Evolutionary conservation across 2,797 vertebrate genomes (phyloP).

Genomic region (Chlorospingus semifuscus): DNA sequence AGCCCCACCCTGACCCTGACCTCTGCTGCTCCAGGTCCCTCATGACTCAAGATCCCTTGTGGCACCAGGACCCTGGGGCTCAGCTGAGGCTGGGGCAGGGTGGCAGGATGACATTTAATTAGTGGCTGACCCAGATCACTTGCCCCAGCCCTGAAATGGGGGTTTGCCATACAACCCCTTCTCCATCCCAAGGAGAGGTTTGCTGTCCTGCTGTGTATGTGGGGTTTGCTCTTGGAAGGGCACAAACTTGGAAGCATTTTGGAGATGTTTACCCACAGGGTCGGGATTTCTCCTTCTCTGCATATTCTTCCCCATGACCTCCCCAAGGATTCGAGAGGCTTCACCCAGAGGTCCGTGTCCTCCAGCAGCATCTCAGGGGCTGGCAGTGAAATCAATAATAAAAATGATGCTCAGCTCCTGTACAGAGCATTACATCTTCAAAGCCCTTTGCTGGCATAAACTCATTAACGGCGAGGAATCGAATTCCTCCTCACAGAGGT

Average conservation of each 20-base stretch:
- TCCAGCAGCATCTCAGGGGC: background rate
- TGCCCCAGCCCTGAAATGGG: background rate
- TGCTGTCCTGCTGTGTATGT: rapidly evolving
- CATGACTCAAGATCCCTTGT: rapidly evolving
- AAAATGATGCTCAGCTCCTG: background rate
- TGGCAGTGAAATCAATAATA: conserved; percentile 1
- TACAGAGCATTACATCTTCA: background rate
- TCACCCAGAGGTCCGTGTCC: background rate
- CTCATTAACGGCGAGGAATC: background rate
- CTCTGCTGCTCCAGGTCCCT: background rate
- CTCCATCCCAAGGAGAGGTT: background rate
- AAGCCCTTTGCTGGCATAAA: conserved; percentile 2
- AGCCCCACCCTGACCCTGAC: background rate
- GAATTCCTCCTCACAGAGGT: conserved; percentile 6
- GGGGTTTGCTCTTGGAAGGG: background rate
- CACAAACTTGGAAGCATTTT: background rate
- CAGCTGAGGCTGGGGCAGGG: background rate
- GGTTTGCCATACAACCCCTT: background rate
- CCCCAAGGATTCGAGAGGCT: background rate
- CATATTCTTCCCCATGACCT: background rate
- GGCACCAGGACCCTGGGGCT: rapidly evolving
- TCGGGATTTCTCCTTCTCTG: background rate
- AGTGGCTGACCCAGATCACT: background rate
- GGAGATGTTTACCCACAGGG: background rate
- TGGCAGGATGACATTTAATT: background rate